Evolutionary conservation across 2,888 invertebrate species (phyloP).

Genomic region (Ametastegia equiseti): DNA sequence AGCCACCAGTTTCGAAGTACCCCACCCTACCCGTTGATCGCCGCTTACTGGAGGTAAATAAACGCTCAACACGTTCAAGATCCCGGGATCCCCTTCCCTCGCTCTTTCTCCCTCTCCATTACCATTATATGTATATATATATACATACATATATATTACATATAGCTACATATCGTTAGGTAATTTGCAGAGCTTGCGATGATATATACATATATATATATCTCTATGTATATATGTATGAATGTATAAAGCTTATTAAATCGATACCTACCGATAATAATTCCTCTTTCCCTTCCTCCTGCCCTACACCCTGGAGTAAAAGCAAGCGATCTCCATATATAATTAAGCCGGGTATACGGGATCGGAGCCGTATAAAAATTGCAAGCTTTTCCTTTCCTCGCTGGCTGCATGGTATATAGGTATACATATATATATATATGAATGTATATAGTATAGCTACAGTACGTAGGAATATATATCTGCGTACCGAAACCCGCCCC

Average conservation of each 20-base stretch:
- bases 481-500: background rate
- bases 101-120: background rate
- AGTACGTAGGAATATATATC: too few species aligned
- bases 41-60: constrained; percentile 4
- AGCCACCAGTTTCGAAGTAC: constrained; percentile 13
- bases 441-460: background rate
- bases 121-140: too few species aligned
- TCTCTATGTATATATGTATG: background rate
- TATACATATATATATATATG: background rate
- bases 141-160: background rate
- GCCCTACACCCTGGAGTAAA: background rate
- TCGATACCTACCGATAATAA: constrained; percentile 11
- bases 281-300: background rate
- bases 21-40: background rate
- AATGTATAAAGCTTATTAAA: constrained; percentile 10
- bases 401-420: background rate
- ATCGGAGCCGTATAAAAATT: background rate
- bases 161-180: background rate
- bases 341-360: background rate
- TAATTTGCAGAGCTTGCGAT: constrained; percentile 10
- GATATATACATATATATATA: background rate
- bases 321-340: background rate
- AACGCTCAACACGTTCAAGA: constrained; percentile 23
- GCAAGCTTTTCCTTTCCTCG: constrained; percentile 23
- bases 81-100: background rate